Base-by-base conservation (phyloP, 2,113 vertebrate genomes). In the Mixornis gularis region DNA sequence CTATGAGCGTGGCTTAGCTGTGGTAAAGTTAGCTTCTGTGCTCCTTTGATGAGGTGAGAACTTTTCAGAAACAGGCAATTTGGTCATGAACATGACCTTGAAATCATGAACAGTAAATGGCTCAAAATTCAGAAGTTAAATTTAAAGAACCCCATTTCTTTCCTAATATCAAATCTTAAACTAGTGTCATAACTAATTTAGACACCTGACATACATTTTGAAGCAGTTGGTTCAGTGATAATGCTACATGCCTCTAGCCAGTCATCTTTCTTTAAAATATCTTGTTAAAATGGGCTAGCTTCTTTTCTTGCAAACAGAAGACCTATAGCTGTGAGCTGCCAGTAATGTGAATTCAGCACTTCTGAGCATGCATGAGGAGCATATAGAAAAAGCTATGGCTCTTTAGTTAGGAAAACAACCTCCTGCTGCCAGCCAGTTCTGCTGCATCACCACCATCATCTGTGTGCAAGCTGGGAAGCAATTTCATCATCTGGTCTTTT, bases 361-460 rank as follows among this genome's bases (percentile, higher is more conserved):
- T 80, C 5, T 22, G 12, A 59, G 56, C 0, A 0, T 60, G 63
- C 1, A 0, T 68, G 58, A 85, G 36, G 27, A 76, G 21, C 6
- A 3, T 30, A 24, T 6, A 64, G 46, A 60, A 86, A 72, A 65
- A 92, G 26, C 72, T 63, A 2, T 27, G 7, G 15, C 60, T 76
- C 66, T 69, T 16, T 44, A 13, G 14, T 59, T 36, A 43, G 40
- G 48, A 43, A 41, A 74, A 53, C 21, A 68, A 30, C 55, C 52
- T 79, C 62, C 85, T 10, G 8, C 78, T 85, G 94, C 56, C 70
- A 91, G 36, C 36, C 70, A 56, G 40, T 59, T 74, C 66, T 91
- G 81, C 87, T 85, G 82, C 46, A 22, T 87, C 85, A 87, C 53
- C 70, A 59, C 14, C n/a, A n/a, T 81, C 70, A 51, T 63, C 82